These are phyloP conservation scores for Lycorma delicatula DNA, from an alignment of 1,140 invertebrate species.

Conservation along the genomic window DNA sequence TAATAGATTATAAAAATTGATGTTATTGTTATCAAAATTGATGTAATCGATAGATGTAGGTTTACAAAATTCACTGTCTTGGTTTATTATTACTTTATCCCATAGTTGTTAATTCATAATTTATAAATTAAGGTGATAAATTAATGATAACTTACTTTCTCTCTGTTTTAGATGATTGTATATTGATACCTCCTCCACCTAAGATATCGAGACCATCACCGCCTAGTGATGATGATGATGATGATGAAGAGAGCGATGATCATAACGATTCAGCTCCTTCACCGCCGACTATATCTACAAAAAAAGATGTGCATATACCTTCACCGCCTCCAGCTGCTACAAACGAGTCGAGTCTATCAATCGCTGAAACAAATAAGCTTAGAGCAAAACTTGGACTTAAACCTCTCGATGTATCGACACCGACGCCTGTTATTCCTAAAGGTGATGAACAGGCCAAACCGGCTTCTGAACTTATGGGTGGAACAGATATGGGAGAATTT, in stretches of 20 bases:
- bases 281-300: slow-evolving; percentile 23
- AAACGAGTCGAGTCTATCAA: slow-evolving; percentile 57
- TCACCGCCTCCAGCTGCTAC: slow-evolving; percentile 31
- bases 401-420: slow-evolving; percentile 65
- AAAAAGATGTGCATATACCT: slow-evolving; percentile 20
- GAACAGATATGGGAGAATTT: slow-evolving; percentile 78
- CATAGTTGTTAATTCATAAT: too few species aligned
- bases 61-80: too few species aligned
- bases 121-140: too few species aligned
- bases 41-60: too few species aligned
- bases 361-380: slow-evolving; percentile 87
- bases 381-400: slow-evolving; percentile 89
- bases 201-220: slow-evolving; percentile 28
- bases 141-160: background rate
- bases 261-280: too few species aligned
- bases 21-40: too few species aligned
- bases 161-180: slow-evolving; percentile 23
- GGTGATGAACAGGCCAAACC: slow-evolving; percentile 65
- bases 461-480: slow-evolving; percentile 19
- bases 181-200: slow-evolving; percentile 30
- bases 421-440: slow-evolving; percentile 15
- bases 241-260: too few species aligned
- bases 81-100: too few species aligned
- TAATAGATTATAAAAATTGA: too few species aligned
- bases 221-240: too few species aligned